Evolutionary conservation across 2,113 vertebrate genomes (phyloP).

Genomic region (Myocastor coypus): DNA sequence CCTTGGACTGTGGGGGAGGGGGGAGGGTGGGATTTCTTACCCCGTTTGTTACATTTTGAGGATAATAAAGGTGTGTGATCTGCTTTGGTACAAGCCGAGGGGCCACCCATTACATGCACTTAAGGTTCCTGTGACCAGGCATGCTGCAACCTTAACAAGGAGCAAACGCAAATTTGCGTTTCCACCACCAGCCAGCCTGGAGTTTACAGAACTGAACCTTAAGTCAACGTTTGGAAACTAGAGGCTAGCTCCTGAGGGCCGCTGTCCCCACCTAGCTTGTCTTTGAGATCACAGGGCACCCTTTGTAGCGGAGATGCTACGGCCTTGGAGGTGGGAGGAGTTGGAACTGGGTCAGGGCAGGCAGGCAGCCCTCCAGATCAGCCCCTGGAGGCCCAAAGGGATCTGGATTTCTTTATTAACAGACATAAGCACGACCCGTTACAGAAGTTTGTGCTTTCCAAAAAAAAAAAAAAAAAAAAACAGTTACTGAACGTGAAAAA

Average conservation of each 20-base stretch:
- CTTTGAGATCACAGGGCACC: not conserved
- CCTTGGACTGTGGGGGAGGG: conserved; percentile 77
- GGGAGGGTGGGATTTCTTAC: conserved; percentile 87
- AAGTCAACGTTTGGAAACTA: not conserved
- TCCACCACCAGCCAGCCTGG: too few species aligned
- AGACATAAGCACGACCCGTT: conserved; percentile 92
- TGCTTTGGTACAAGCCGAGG: conserved; percentile 83
- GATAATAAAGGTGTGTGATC: conserved; percentile 91
- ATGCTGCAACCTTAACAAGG: not conserved
- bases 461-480: conserved; percentile 93
- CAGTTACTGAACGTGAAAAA: conserved; percentile 85
- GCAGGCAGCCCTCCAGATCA: conserved; percentile 52
- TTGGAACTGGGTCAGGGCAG: not conserved
- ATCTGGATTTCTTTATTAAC: conserved; percentile 92
- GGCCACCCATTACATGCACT: conserved; percentile 54
- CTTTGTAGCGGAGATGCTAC: not conserved
- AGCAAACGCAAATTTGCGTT: not conserved
- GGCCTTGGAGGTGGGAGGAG: not conserved
- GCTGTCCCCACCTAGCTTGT: not conserved
- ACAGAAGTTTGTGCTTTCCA: conserved; percentile 94
- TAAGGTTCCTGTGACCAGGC: not conserved
- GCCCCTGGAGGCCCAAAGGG: conserved; percentile 73
- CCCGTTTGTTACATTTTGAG: conserved; percentile 91
- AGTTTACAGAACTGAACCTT: not conserved
- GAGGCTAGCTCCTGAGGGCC: not conserved